Base-by-base conservation (phyloP, 2,113 vertebrate species). In the Trematocara nigrifrons region DNA sequence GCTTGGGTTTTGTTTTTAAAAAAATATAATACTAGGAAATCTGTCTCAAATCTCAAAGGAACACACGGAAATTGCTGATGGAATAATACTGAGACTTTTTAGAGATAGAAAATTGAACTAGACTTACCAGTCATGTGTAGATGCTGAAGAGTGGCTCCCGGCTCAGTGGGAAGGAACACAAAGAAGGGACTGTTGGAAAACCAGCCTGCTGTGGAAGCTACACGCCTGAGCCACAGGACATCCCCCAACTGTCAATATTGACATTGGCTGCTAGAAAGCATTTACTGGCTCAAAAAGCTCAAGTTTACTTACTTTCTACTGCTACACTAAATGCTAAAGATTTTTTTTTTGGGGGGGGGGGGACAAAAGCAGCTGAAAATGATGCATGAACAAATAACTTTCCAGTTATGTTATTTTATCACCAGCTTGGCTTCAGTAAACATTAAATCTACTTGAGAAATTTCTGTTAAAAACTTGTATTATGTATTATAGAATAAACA, bases 211-310 rank as follows among this genome's bases (percentile, higher is more conserved):
- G 80, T 71, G 83, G 85, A 89, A 61, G 87, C 89, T 74, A 52
- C 52, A 84, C 31, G 71, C 66, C 59, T 40, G 10, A 79, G 31
- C 91, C 91, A 82, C 93, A 84, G 90, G 87, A 90, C 59, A 33
- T 77, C 78, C 81, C 88, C 81, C 86, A 86, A 89, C 90, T 76
- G 95, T 95, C 95, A 95, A 95, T 95, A 94, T 95, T 95, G 85
- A 93, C 89, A 87, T 57, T 95, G 93, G 90, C 89, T 82, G 81
- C 77, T 82, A 12, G 69, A 92, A 88, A 90, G 93, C 57, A 87
- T 66, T 87, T 81, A 89, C 61, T 79, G 42, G 53, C 80, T 81
- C 59, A 35, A 90, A 86, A 89, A 88, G 40, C 66, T 33, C 38
- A 31, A 20, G 33, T 84, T 80, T 56, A 71, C 83, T 77, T 35